Base-by-base conservation (phyloP, 1,140 invertebrate genomes). In the Aphaenogaster rudis region DNA sequence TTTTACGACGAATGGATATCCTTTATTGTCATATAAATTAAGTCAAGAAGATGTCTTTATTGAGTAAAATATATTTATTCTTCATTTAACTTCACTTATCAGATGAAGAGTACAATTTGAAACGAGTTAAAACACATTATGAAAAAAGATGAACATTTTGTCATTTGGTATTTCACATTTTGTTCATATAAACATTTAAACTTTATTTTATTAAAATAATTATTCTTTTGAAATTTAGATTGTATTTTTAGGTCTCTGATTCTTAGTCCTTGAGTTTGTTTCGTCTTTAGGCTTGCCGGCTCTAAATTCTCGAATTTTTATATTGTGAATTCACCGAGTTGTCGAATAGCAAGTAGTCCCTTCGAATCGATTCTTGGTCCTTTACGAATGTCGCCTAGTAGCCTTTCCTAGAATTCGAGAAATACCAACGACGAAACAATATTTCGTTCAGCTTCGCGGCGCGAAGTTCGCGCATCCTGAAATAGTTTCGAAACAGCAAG, bases 401-500 rank as follows among this genome's bases (percentile, higher is more conserved):
- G 9, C 15, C 13, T 42, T 61, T 81, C 45, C 45, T 42, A 71
- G 28, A 86, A 54, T 2, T 78, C 15, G 28, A 86, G 28, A 42
- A 59, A 61, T 8, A 21, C 8, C 28, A 17, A 13, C 52, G 8
- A 11, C n/a, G 39, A 15, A 39, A 42, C n/a, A 28, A 86, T 59
- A 48, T 61, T 61, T 69, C 33, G 9, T 33, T 57, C 76, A 88
- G 84, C 21, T 33, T 71, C 39, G 28, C 28, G 28, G 84, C 67
- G 74, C 71, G 28, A 28, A 28, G 28, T 28, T 28, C 28, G 84
- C 67, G 80, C 71, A 88, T 94, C 91, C 91, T 95, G 93, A 95
- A 95, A 95, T 95, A 95, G 94, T 93, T 94, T 92, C 74, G 82
- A 90, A 63, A 66, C 66, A 86, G 78, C 87, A 93, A 71, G 78